Evolutionary conservation across 2,113 vertebrate genomes (phyloP).

Genomic region (Triplophysa tibetana): DNA sequence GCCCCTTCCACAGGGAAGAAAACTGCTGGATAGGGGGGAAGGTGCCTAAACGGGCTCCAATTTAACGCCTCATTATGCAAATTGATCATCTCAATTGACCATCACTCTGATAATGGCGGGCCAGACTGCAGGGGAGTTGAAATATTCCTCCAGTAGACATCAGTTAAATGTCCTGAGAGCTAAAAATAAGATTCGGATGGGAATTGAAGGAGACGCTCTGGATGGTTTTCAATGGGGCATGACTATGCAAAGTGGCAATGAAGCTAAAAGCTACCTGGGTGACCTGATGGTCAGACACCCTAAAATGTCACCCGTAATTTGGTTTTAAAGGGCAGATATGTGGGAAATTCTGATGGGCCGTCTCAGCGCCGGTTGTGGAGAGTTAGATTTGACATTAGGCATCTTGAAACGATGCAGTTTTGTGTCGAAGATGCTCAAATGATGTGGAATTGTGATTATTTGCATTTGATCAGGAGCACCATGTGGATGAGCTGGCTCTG

Average conservation of each 20-base stretch:
- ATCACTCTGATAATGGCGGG: constrained; percentile 72
- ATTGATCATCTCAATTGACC: constrained; percentile 83
- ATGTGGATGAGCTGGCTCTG: constrained; percentile 68
- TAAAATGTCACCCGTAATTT: constrained; percentile 69
- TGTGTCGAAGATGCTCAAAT: background rate
- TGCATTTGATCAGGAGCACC: constrained; percentile 33
- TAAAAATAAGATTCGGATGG: constrained; percentile 66
- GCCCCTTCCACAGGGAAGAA: constrained; percentile 59
- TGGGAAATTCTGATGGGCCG: constrained; percentile 39
- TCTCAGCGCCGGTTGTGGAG: background rate
- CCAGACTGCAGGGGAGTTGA: constrained; percentile 65
- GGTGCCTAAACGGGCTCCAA: constrained; percentile 71
- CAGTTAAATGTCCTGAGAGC: constrained; percentile 62
- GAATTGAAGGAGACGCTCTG: constrained; percentile 62
- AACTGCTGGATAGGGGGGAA: constrained; percentile 60
- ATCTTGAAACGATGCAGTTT: background rate
- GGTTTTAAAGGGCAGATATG: constrained; percentile 47
- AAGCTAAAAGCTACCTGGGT: constrained; percentile 59
- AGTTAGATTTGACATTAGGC: constrained; percentile 46
- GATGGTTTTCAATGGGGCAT: constrained; percentile 60
- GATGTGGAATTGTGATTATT: constrained; percentile 21
- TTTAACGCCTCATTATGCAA: constrained; percentile 83
- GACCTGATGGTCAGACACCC: constrained; percentile 53
- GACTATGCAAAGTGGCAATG: constrained; percentile 61
- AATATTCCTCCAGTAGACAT: constrained; percentile 65